phyloP scores from a whole-genome alignment of 2,797 vertebrate genomes.

The Tapera naevia region DNA sequence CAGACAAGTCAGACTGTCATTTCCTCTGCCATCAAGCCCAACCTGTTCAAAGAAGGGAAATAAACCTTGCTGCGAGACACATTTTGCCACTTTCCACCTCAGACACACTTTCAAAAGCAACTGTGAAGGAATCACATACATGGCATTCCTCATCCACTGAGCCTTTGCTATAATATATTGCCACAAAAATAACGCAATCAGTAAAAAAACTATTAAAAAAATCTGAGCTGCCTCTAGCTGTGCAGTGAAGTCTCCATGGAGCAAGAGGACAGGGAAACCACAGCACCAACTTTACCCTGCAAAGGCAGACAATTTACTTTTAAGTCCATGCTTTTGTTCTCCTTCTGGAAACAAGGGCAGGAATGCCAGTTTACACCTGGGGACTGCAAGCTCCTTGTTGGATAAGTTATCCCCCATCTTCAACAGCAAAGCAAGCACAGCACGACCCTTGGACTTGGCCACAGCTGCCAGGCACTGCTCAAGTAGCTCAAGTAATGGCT shows the following conservation, averaged over 20 bases:
- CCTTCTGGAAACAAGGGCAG: background rate
- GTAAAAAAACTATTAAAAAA: background rate
- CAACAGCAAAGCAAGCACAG: background rate
- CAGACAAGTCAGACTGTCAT: conserved; percentile 36
- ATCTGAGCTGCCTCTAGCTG: background rate
- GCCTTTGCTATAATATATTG: background rate
- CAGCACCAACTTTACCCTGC: background rate
- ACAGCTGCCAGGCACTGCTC: background rate
- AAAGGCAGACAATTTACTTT: background rate
- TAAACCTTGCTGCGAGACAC: background rate
- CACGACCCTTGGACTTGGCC: background rate
- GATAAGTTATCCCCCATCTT: background rate
- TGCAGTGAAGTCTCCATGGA: background rate
- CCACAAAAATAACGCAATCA: background rate
- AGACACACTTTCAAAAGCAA: background rate
- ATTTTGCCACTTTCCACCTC: background rate
- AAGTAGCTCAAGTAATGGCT: background rate
- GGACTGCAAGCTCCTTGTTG: background rate
- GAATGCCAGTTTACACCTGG: fast-evolving
- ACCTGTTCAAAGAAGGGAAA: conserved; percentile 17
- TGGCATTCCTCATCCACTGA: background rate
- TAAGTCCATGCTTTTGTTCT: background rate
- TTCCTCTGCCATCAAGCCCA: conserved; percentile 47
- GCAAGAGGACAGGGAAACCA: background rate
- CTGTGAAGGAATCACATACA: background rate